Evolutionary conservation across 2,113 vertebrate species (phyloP).

Genomic region (Pachyramphus minor): DNA sequence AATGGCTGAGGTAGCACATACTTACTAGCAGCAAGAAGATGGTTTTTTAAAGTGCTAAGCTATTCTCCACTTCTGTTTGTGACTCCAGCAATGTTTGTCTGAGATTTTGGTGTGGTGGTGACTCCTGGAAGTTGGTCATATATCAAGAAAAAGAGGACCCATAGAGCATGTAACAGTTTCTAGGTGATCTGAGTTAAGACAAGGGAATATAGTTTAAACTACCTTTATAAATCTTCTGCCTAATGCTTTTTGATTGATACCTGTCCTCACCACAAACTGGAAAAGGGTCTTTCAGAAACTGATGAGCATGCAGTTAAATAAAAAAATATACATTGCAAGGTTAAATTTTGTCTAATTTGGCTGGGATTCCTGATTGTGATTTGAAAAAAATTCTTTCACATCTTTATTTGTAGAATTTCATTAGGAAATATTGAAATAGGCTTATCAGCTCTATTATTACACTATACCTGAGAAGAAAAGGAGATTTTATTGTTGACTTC

Average conservation of each 20-base stretch:
- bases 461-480: not conserved
- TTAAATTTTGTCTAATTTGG: not conserved
- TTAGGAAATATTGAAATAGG: not conserved
- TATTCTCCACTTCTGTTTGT: not conserved
- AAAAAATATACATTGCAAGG: not conserved
- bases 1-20: not conserved
- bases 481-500: not conserved
- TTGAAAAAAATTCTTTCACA: not conserved
- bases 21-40: not conserved
- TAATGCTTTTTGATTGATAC: not conserved
- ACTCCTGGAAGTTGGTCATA: not conserved
- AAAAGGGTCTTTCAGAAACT: not conserved
- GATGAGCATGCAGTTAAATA: not conserved
- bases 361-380: not conserved
- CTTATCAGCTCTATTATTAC: not conserved
- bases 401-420: not conserved
- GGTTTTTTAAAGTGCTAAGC: not conserved
- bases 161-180: not conserved
- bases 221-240: not conserved
- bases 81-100: not conserved
- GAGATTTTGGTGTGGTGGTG: not conserved
- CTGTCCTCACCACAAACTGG: not conserved
- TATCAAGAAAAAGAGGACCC: not conserved
- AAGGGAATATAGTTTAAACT: not conserved
- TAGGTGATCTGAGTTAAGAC: not conserved